Base-by-base conservation (phyloP, 2,888 invertebrate species). In the Tiphia femorata region DNA sequence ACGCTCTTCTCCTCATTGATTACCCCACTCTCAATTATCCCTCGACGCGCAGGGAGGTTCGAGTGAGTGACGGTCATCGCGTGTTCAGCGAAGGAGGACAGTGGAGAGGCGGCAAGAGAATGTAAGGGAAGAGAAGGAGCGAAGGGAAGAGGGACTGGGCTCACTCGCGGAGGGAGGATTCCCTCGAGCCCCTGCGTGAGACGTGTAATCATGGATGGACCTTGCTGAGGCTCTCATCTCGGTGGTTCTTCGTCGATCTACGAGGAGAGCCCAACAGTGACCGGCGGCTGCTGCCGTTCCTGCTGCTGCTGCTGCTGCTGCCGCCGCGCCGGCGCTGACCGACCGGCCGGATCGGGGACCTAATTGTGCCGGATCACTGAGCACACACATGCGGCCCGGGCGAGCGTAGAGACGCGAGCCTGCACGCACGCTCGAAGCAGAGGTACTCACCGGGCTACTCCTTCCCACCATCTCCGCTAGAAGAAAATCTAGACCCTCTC, bases 11-110 rank as follows among this genome's bases (percentile, higher is more conserved):
- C n/a, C n/a, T n/a, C n/a, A n/a, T n/a, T n/a, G n/a, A n/a, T n/a
- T n/a, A n/a, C n/a, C n/a, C n/a, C n/a, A n/a, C n/a, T n/a, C n/a
- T n/a, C n/a, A n/a, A n/a, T n/a, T n/a, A n/a, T n/a, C n/a, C n/a
- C n/a, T n/a, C n/a, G n/a, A n/a, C n/a, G n/a, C n/a, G n/a, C n/a
- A 53, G 49, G 29, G 52, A 58, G 53, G 58, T 52, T 44, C 49
- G 44, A 21, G 48, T 1, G 42, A 5, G 37, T 17, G 16, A 27
- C 23, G 5, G 17, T 14, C 3, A 4, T 10, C 42, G 7, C 14
- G 46, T n/a, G 46, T 27, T 14, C 17, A 30, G 14, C 12, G 20
- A 14, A 10, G 30, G 25, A 25, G 12, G 29, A 29, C n/a, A n/a
- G 42, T 8, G 16, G 12, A n/a, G n/a, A n/a, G n/a, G n/a, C n/a